Evolutionary conservation across 1,140 invertebrate genomes (phyloP).

Genomic region (Sinonovacula constricta): DNA sequence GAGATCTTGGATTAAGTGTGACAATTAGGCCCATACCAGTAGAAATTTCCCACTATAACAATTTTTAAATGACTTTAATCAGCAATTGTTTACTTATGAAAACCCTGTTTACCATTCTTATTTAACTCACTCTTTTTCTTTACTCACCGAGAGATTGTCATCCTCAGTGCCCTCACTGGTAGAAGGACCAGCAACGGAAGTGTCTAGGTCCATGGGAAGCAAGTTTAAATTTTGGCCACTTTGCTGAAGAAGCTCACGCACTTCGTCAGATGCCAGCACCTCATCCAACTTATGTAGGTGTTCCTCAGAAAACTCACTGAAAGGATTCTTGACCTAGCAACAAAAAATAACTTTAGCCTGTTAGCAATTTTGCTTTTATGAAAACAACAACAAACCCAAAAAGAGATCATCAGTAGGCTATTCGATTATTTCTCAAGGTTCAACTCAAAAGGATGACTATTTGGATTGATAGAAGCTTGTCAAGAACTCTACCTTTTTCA

Average conservation of each 20-base stretch:
- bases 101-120: no score
- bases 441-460: neutral
- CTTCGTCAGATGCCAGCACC: constrained; percentile 82
- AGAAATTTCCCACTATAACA: no score
- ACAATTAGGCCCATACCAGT: no score
- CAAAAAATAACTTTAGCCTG: neutral
- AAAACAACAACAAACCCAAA: neutral
- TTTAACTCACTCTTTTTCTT: no score
- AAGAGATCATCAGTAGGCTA: neutral
- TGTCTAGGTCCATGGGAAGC: neutral
- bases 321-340: constrained; percentile 77
- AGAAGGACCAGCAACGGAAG: neutral
- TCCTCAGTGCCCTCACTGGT: neutral
- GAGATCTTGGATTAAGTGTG: no score
- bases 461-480: neutral
- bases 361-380: neutral
- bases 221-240: constrained; percentile 63
- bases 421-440: neutral
- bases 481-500: neutral
- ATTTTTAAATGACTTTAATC: no score
- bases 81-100: no score
- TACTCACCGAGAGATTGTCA: no score
- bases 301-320: constrained; percentile 82
- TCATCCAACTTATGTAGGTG: constrained; percentile 81
- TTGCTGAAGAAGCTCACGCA: constrained; percentile 82